phyloP scores from a whole-genome alignment of 1,140 invertebrate genomes.

The Pseudoatta argentina region DNA sequence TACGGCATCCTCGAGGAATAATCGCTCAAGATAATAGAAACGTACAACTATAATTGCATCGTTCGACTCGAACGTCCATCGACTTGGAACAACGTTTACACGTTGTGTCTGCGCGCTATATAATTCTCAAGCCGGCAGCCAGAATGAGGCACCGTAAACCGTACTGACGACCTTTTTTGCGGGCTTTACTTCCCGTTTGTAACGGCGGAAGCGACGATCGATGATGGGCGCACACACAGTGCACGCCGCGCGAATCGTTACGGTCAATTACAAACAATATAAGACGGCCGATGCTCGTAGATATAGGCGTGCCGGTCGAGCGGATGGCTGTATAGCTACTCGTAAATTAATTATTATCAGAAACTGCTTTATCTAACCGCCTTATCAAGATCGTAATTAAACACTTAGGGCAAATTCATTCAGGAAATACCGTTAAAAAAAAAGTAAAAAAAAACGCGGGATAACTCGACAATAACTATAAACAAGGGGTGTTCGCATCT shows the following conservation, averaged over 20 bases:
- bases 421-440: neutral
- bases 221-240: slow-evolving; percentile 60
- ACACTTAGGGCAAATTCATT: slow-evolving; percentile 64
- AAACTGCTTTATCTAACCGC: slow-evolving; percentile 56
- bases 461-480: neutral
- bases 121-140: slow-evolving; percentile 58
- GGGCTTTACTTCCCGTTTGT: slow-evolving; percentile 45
- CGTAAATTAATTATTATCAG: slow-evolving; percentile 74
- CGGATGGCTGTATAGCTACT: slow-evolving; percentile 28
- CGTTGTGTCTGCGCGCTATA: slow-evolving; percentile 48
- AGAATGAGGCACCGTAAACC: slow-evolving; percentile 61
- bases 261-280: slow-evolving; percentile 74
- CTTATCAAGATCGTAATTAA: slow-evolving; percentile 73
- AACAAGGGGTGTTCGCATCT: slow-evolving; percentile 48
- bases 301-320: slow-evolving; percentile 35
- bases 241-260: slow-evolving; percentile 47
- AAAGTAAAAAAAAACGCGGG: neutral
- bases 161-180: slow-evolving; percentile 53
- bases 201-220: slow-evolving; percentile 62
- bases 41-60: slow-evolving; percentile 54
- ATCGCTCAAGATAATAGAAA: slow-evolving; percentile 49
- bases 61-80: slow-evolving; percentile 45
- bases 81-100: slow-evolving; percentile 55
- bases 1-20: slow-evolving; percentile 21
- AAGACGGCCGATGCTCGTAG: slow-evolving; percentile 37